Evolutionary conservation across 2,888 invertebrate species (phyloP).

Genomic region (Ophioninae sp.): DNA sequence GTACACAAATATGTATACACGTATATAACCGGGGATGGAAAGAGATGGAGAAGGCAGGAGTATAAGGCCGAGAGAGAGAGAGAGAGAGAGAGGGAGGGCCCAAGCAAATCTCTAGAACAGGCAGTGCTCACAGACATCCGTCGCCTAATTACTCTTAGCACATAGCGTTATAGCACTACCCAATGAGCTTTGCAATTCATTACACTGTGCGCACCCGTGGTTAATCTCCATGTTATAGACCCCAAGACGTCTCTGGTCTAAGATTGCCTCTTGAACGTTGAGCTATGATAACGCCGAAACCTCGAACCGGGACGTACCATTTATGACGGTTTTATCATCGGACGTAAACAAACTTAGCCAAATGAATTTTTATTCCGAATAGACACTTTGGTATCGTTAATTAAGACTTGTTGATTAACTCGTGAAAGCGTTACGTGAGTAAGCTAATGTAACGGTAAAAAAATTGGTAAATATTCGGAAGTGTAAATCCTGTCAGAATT

Average conservation of each 20-base stretch:
- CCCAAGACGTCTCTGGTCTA: slow-evolving; percentile 40
- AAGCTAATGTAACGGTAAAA: too few relatives aligned
- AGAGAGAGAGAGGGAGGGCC: not conserved
- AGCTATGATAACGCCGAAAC: slow-evolving; percentile 7
- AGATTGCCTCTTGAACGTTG: slow-evolving; percentile 44
- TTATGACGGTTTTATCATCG: slow-evolving; percentile 18
- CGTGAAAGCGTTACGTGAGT: too few relatives aligned
- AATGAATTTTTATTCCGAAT: too few relatives aligned
- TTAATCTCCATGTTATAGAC: slow-evolving; percentile 61
- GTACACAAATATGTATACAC: not conserved
- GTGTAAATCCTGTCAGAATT: too few relatives aligned
- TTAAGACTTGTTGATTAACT: too few relatives aligned
- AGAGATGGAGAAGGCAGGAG: not conserved
- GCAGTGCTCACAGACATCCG: slow-evolving; percentile 54
- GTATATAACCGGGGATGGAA: not conserved
- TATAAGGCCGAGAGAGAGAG: not conserved
- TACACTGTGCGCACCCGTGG: slow-evolving; percentile 51
- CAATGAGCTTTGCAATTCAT: slow-evolving; percentile 66
- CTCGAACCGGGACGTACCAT: slow-evolving; percentile 4
- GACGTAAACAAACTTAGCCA: not conserved
- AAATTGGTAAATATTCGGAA: too few relatives aligned
- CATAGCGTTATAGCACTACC: slow-evolving; percentile 59
- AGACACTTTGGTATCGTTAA: too few relatives aligned
- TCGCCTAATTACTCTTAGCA: slow-evolving; percentile 62
- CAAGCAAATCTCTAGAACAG: slow-evolving; percentile 50